Conservation (phyloP, 2,113 vertebrate genomes). For the Neolamprologus modestus region DNA sequence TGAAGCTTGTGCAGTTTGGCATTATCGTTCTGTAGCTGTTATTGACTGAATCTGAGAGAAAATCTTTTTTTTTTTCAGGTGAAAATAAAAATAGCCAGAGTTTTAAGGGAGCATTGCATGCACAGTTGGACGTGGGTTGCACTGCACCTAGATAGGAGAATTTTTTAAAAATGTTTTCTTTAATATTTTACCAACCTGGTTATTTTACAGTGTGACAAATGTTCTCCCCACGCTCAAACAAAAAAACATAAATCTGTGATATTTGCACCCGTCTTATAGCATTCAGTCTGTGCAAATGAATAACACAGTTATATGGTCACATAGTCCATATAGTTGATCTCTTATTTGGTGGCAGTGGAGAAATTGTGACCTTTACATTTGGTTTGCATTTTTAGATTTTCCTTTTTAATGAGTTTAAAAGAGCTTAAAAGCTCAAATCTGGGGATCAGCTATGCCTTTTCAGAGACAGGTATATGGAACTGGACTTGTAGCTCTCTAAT, state of each 20-base stretch:
- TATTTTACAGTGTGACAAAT: not conserved
- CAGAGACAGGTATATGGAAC: not conserved
- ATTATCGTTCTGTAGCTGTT: not conserved
- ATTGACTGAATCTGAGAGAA: not conserved
- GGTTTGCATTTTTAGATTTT: not conserved
- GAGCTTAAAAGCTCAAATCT: not conserved
- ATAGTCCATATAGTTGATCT: not conserved
- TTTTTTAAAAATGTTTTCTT: not conserved
- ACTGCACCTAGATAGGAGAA: not conserved
- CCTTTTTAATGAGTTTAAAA: not conserved
- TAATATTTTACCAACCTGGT: not conserved
- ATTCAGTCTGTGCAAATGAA: not conserved
- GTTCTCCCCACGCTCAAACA: not conserved
- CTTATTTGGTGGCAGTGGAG: not conserved
- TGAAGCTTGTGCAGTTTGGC: accelerated
- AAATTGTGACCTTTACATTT: not conserved
- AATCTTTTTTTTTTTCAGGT: not conserved
- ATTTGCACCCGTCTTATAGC: not conserved
- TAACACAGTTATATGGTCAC: not conserved
- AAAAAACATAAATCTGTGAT: not conserved
- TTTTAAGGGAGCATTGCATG: not conserved
- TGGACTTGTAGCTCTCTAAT: not conserved
- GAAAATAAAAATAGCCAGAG: not conserved
- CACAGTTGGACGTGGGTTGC: not conserved
- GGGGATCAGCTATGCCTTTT: not conserved